These are phyloP conservation scores for Contarinia nasturtii DNA, from an alignment of 1,140 invertebrate genomes.

Conservation along the genomic window DNA sequence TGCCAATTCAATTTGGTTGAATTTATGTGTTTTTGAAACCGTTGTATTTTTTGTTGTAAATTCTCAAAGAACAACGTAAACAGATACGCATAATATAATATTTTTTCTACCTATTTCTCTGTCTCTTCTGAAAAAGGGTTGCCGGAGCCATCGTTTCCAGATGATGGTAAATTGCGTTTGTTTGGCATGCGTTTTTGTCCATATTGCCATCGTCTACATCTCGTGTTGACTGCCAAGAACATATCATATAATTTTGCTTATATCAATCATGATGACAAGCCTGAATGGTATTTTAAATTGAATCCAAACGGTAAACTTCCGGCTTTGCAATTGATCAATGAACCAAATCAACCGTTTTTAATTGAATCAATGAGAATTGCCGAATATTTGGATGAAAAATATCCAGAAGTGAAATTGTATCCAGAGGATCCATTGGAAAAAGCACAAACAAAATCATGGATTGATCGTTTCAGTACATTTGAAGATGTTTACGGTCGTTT, in stretches of 20 bases:
- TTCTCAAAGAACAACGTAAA: too few species aligned
- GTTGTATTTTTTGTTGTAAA: too few species aligned
- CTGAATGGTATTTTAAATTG: conserved; percentile 57
- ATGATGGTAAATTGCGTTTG: conserved; percentile 47
- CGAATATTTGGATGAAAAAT: conserved; percentile 71
- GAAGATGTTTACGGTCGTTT: conserved; percentile 13
- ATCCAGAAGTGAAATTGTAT: conserved; percentile 42
- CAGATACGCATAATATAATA: too few species aligned
- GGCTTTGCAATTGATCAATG: conserved; percentile 46
- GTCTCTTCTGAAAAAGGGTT: conserved; percentile 38
- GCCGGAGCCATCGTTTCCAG: conserved; percentile 31
- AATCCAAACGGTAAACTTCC: conserved; percentile 64
- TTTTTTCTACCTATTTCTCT: too few species aligned
- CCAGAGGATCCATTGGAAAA: conserved; percentile 52
- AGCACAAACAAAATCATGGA: conserved; percentile 61
- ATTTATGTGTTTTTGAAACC: too few species aligned
- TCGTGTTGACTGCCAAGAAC: conserved; percentile 70
- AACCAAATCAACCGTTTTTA: conserved; percentile 33
- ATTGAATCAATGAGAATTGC: conserved; percentile 66
- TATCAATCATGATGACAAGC: conserved; percentile 63
- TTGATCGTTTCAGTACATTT: conserved; percentile 38
- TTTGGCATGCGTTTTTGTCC: conserved; percentile 86
- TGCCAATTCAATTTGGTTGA: too few species aligned
- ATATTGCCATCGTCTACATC: conserved; percentile 63
- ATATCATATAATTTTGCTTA: conserved; percentile 75